Percentiles rank a stretch among this genome's conserved stretches.
phyloP scores from a whole-genome alignment of 2,113 vertebrate species.

The Trematocara stigmaticum region DNA sequence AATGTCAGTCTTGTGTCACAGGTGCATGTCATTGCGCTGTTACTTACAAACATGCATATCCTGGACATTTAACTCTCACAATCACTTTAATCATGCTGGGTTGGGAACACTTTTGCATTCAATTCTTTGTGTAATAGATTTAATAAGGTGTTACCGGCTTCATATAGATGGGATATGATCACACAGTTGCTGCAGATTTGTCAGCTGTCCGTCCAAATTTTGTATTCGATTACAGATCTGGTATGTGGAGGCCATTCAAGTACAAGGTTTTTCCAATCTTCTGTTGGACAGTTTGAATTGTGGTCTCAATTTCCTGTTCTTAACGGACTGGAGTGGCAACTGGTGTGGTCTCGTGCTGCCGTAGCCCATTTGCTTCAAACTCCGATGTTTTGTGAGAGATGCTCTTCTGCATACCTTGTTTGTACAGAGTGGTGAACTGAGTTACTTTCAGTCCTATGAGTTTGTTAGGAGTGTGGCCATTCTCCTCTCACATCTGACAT shows the following conservation, averaged over 20 bases:
- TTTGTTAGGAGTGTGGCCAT: not conserved
- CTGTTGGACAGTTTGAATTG: not conserved
- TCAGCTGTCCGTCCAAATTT: not conserved
- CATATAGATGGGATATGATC: not conserved
- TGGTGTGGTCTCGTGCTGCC: not conserved
- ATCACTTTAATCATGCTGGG: not conserved
- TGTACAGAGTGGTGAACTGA: not conserved
- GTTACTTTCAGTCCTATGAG: fast-evolving
- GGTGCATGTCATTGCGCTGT: not conserved
- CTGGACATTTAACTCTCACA: not conserved
- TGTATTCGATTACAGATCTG: fast-evolving
- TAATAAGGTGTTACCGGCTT: not conserved
- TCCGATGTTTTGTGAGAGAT: fast-evolving
- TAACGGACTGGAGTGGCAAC: not conserved
- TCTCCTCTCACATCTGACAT: not conserved
- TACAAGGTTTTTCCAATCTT: not conserved
- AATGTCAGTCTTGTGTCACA: not conserved
- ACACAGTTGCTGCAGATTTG: not conserved
- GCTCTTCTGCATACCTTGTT: not conserved
- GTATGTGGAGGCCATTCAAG: not conserved
- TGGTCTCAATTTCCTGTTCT: not conserved
- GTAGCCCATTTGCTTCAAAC: not conserved
- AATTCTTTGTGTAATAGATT: not conserved
- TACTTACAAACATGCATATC: not conserved
- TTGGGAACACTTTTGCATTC: not conserved